Conservation (phyloP, 2,113 vertebrate species). For the Chlorodrepanis virens region DNA sequence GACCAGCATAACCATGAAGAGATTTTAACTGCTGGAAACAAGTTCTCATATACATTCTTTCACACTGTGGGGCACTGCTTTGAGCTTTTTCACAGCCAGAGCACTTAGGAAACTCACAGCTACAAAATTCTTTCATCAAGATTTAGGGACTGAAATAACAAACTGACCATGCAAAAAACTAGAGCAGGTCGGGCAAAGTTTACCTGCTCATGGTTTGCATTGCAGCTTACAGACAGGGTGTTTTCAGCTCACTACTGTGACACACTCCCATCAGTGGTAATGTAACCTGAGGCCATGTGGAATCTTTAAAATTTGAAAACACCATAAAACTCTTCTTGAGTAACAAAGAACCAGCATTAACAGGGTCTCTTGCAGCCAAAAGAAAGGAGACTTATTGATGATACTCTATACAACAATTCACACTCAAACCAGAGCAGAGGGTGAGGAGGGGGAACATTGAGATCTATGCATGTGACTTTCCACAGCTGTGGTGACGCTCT, state of each 20-base stretch:
- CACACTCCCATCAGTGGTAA: neutral
- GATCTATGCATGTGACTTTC: fast-evolving
- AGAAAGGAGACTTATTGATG: neutral
- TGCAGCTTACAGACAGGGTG: neutral
- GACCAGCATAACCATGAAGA: neutral
- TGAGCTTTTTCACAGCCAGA: neutral
- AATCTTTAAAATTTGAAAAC: neutral
- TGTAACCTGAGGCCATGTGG: neutral
- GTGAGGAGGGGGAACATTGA: fast-evolving
- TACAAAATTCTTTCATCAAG: neutral
- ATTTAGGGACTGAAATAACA: neutral
- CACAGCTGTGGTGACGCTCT: neutral
- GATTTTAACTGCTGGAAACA: neutral
- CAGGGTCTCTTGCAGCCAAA: neutral
- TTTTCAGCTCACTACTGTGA: neutral
- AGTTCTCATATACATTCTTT: neutral
- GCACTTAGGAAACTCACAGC: neutral
- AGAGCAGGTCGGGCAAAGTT: neutral
- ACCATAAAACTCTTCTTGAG: neutral
- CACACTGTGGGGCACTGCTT: neutral
- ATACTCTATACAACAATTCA: neutral
- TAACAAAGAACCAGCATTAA: neutral
- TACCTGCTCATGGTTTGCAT: neutral
- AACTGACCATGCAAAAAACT: neutral
- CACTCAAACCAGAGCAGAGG: neutral